phyloP scores from a whole-genome alignment of 1,140 invertebrate genomes.

The Linepithema humile region DNA sequence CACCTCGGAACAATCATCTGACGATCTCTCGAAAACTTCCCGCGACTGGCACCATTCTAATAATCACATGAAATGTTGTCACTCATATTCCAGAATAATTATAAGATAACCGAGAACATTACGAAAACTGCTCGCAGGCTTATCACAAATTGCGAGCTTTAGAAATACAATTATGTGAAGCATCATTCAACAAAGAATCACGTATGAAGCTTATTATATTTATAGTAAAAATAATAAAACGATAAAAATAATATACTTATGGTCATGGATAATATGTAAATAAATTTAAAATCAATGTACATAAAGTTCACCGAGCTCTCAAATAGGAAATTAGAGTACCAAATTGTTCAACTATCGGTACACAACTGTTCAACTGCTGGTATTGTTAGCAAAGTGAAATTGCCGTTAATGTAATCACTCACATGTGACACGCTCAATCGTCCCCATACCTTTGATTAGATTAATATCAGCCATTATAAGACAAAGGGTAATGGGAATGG shows the following conservation, averaged over 20 bases:
- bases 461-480: constrained; percentile 19
- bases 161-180: neutral
- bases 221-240: neutral
- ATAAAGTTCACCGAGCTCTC: no score
- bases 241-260: neutral
- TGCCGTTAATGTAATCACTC: constrained; percentile 14
- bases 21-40: constrained; percentile 32
- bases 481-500: neutral
- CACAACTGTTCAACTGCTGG: neutral
- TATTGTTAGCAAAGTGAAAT: constrained; percentile 1
- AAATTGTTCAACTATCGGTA: no score
- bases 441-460: neutral
- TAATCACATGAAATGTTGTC: constrained; percentile 4
- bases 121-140: neutral
- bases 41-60: neutral
- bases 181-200: neutral
- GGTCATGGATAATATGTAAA: neutral
- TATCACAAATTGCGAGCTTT: neutral
- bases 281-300: no score
- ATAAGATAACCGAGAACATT: neutral
- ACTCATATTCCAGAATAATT: neutral
- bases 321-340: neutral
- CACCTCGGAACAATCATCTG: constrained; percentile 4
- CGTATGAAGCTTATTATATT: neutral
- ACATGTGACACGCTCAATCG: neutral